Evolutionary conservation across 1,140 invertebrate species (phyloP).

Genomic region (Zaprionus davidi): DNA sequence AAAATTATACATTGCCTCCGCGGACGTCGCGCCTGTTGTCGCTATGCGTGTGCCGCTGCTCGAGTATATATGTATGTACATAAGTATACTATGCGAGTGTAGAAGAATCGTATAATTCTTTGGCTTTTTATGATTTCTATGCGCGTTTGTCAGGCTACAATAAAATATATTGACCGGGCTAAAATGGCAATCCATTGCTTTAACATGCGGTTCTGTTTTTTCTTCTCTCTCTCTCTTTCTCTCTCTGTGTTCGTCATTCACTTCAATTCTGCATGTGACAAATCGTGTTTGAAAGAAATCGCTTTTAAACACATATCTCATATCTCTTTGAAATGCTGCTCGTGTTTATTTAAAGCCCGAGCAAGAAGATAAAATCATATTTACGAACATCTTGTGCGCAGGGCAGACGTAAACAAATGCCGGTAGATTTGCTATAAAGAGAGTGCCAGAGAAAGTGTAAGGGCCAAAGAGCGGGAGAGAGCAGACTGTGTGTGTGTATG

Average conservation of each 20-base stretch:
- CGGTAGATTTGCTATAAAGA: constrained; percentile 33
- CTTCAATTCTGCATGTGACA: background rate
- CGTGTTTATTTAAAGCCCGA: constrained; percentile 50
- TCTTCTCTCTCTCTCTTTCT: background rate
- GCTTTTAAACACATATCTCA: constrained; percentile 9
- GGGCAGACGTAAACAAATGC: constrained; percentile 48
- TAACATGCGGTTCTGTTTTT: background rate
- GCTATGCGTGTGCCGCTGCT: constrained; percentile 70
- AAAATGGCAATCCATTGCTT: constrained; percentile 11
- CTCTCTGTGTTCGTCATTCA: background rate
- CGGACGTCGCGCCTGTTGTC: constrained; percentile 49
- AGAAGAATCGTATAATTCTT: constrained; percentile 19
- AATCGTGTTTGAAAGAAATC: constrained; percentile 11
- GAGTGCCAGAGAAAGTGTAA: background rate
- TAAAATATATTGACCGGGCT: constrained; percentile 26
- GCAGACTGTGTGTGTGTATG: background rate
- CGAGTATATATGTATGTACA: constrained; percentile 19
- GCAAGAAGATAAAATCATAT: constrained; percentile 38
- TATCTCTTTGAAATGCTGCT: constrained; percentile 31
- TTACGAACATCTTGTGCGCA: constrained; percentile 24
- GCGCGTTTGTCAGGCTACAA: constrained; percentile 25
- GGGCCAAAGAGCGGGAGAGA: background rate
- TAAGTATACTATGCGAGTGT: constrained; percentile 23
- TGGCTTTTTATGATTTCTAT: constrained; percentile 50
- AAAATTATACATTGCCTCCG: constrained; percentile 79